Percentiles rank a stretch among this genome's conserved stretches.
Evolutionary conservation across 2,888 invertebrate species (phyloP).

Genomic region (Anaspis maculata): DNA sequence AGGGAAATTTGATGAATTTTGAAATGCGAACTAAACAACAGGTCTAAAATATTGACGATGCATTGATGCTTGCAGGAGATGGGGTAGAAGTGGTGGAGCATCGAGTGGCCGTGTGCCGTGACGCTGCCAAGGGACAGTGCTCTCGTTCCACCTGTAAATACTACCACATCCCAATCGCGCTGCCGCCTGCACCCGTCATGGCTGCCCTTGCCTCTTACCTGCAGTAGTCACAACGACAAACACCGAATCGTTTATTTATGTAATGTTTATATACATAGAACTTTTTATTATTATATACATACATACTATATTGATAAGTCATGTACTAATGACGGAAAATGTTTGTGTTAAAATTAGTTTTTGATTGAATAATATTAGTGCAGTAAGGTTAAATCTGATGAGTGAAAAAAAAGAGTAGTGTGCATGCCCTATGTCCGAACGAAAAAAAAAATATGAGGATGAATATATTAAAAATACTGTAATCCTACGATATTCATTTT

Average conservation of each 20-base stretch:
- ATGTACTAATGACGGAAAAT: constrained; percentile 39
- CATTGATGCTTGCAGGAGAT: constrained; percentile 81
- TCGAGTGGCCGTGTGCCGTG: constrained; percentile 92
- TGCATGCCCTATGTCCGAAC: constrained; percentile 27
- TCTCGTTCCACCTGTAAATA: constrained; percentile 92
- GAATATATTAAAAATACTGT: constrained; percentile 11
- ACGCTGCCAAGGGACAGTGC: constrained; percentile 90
- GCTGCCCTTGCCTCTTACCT: constrained; percentile 49
- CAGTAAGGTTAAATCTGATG: constrained; percentile 25
- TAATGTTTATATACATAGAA: constrained; percentile 41
- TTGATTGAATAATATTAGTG: constrained; percentile 28
- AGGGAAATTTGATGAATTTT: no score
- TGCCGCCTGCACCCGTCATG: constrained; percentile 76
- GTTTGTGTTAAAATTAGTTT: constrained; percentile 29
- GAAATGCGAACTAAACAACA: no score
- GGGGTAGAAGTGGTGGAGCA: constrained; percentile 92
- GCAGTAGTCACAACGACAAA: constrained; percentile 41
- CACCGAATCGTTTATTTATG: constrained; percentile 33
- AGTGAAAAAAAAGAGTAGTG: constrained; percentile 10
- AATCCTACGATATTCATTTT: constrained; percentile 17
- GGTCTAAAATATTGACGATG: no score
- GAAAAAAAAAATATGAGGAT: constrained; percentile 13
- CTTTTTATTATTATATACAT: constrained; percentile 36
- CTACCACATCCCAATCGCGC: constrained; percentile 90
- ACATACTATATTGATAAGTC: neutral